Percentiles rank a stretch among this genome's conserved stretches.
These are phyloP conservation scores for Polymixis flavicincta DNA, from an alignment of 2,888 invertebrate species.

Conservation along the genomic window DNA sequence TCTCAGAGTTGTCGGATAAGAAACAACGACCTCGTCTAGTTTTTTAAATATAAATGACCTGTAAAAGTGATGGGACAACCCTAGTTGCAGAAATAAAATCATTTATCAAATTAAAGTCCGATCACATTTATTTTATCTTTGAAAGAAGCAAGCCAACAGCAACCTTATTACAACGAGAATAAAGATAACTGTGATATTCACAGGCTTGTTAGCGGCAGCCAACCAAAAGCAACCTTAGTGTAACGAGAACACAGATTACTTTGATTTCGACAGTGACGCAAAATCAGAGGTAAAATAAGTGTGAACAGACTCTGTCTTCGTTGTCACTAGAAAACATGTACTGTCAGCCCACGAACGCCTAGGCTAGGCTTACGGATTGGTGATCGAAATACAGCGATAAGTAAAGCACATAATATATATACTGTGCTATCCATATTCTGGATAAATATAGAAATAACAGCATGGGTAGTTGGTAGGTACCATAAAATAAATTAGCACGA, in stretches of 20 bases:
- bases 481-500: conserved; percentile 20
- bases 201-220: too few species aligned
- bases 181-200: too few species aligned
- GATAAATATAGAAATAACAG: not conserved
- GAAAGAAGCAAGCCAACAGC: too few species aligned
- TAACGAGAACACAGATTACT: too few species aligned
- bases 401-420: not conserved
- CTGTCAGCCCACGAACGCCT: not conserved
- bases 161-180: too few species aligned
- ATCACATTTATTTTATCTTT: too few species aligned
- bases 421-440: not conserved
- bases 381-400: not conserved
- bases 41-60: not conserved
- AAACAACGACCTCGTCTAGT: not conserved
- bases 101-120: not conserved
- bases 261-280: too few species aligned
- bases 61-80: not conserved
- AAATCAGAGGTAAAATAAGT: too few species aligned
- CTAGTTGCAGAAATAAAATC: not conserved
- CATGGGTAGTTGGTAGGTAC: not conserved
- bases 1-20: not conserved
- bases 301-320: not conserved
- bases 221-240: too few species aligned
- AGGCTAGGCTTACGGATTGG: not conserved
- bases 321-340: not conserved